phyloP scores from a whole-genome alignment of 2,888 invertebrate genomes.

The Ochropacha duplaris region DNA sequence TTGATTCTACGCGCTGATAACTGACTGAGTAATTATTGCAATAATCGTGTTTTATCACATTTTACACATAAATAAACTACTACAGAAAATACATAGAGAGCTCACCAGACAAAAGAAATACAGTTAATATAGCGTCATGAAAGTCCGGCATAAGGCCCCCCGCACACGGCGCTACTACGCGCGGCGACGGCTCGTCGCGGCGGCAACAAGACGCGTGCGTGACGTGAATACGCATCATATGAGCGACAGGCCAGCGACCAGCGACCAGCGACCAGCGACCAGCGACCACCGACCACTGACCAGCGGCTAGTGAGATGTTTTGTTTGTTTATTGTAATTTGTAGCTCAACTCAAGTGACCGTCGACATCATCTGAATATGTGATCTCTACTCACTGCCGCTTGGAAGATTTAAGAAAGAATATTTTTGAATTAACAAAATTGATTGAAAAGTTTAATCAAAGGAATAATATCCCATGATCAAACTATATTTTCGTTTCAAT shows the following conservation, averaged over 20 bases:
- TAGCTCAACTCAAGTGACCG: background rate
- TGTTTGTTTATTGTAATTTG: constrained; percentile 14
- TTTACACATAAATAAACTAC: background rate
- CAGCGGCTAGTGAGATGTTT: constrained; percentile 17
- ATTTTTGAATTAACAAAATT: no score
- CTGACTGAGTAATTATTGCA: constrained; percentile 1
- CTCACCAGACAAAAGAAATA: no score
- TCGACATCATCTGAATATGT: background rate
- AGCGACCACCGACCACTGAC: constrained; percentile 6
- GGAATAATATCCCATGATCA: background rate
- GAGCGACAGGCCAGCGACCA: constrained; percentile 12
- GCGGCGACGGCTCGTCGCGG: constrained; percentile 36
- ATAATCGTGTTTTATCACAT: background rate
- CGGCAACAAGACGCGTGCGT: constrained; percentile 30
- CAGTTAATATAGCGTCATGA: background rate
- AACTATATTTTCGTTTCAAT: background rate
- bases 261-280: constrained; percentile 5
- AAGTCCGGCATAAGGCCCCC: constrained; percentile 22
- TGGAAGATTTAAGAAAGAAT: background rate
- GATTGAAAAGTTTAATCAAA: no score
- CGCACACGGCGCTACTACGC: constrained; percentile 33
- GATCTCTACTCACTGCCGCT: background rate
- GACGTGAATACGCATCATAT: constrained; percentile 32
- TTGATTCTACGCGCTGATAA: background rate
- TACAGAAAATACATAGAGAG: background rate